Evolutionary conservation across 2,888 invertebrate species (phyloP), one percentile per base, ranked within the genome.

Genomic region (Calameuta idolon): DNA sequence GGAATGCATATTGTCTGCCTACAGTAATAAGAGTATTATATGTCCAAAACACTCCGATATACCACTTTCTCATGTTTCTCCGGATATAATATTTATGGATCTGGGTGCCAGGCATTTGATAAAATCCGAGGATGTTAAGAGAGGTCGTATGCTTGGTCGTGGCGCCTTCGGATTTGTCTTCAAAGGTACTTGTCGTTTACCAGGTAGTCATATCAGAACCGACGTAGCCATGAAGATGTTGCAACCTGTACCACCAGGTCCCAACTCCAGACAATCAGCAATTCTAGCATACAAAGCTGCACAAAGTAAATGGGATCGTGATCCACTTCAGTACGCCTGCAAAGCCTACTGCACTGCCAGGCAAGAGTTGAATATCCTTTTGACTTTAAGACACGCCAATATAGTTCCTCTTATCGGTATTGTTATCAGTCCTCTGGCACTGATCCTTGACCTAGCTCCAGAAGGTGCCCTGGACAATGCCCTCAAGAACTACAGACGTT

Each of bases 161-260:
- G 99, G 99, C 2, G 98, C 99, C 0, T 99, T 99, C 93, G 99
- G 99, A 3, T 98, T 99, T 86, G 99, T 99, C 12, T 98, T 98
- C 90, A 94, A 96, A 86, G 98, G 96, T 1, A 93, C 93, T 9
- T 96, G 95, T 91, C 94, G 94, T 82, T 90, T 94, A 74, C 92
- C 94, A 73, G 93, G 93, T 12, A 92, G 93, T 1, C 93, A 94
- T 76, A 91, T 92, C 3, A 93, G 93, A 79, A 93, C 94, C 33
- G 94, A 96, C 79, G 97, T 98, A 1, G 99, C 99, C 0, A 95
- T 99, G 93, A 99, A 99, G 92, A 98, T 98, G 94, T 92, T 99
- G 79, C 98, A 98, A 91, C 98, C 99, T 0, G 97, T 98, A 12
- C 96, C 97, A 79, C 98, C 98, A 3, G 97, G 95, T 2, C 92